Percentiles rank a stretch among this genome's conserved stretches.
phyloP scores from a whole-genome alignment of 2,888 invertebrate species.

The Campoletis raptor region DNA sequence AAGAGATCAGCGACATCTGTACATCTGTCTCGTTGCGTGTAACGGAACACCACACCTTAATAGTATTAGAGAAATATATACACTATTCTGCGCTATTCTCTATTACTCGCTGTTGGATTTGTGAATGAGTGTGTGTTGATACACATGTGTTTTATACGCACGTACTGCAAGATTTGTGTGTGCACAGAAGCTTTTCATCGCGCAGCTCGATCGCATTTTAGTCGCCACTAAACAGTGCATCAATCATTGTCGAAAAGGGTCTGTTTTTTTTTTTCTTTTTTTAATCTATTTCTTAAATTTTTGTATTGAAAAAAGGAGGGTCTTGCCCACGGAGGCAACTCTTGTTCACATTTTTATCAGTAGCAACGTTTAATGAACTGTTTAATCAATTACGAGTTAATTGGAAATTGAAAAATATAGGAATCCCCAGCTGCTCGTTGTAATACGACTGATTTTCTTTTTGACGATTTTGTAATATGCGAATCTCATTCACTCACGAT shows the following conservation, averaged over 20 bases:
- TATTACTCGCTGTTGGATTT: constrained; percentile 41
- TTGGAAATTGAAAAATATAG: not conserved
- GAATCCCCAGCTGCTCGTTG: too few species aligned
- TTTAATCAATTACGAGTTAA: not conserved
- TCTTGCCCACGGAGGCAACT: not conserved
- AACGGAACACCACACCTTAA: constrained; percentile 84
- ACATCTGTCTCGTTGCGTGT: constrained; percentile 84
- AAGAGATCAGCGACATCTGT: constrained; percentile 77
- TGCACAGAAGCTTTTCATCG: not conserved
- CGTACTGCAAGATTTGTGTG: constrained; percentile 24
- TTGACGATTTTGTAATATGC: too few species aligned
- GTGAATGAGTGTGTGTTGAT: not conserved
- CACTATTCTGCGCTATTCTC: constrained; percentile 63
- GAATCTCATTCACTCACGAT: too few species aligned
- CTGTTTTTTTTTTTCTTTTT: not conserved
- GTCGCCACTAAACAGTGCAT: not conserved
- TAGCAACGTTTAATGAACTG: not conserved
- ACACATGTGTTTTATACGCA: constrained; percentile 41
- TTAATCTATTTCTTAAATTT: not conserved
- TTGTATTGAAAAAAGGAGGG: not conserved
- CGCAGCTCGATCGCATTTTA: constrained; percentile 5
- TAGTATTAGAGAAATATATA: constrained; percentile 84
- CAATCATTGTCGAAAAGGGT: constrained; percentile 7
- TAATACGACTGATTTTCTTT: not conserved
- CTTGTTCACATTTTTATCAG: not conserved